phyloP scores from a whole-genome alignment of 2,113 vertebrate genomes.

The Micronisus gabar region DNA sequence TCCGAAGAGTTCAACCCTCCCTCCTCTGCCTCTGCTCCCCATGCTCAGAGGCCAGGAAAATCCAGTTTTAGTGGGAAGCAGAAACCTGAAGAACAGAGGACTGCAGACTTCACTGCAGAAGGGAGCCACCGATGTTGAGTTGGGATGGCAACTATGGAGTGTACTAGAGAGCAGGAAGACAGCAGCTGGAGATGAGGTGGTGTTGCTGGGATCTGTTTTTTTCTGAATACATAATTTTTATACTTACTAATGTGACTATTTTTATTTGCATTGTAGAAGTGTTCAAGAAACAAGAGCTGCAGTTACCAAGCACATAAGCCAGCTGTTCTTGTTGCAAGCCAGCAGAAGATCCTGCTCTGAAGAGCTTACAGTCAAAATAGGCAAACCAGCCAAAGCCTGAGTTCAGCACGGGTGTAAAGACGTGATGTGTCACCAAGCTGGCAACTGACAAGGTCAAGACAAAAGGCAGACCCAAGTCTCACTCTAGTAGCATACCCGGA shows the following conservation, averaged over 20 bases:
- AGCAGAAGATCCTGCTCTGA: neutral
- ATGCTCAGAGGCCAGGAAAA: neutral
- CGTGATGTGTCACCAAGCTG: neutral
- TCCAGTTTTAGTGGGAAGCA: neutral
- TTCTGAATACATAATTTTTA: neutral
- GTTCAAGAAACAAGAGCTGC: neutral
- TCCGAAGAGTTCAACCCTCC: neutral
- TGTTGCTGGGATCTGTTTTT: neutral
- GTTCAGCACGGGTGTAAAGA: neutral
- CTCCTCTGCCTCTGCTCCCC: neutral
- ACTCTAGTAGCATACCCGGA: neutral
- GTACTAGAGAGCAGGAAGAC: neutral
- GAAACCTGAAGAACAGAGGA: neutral
- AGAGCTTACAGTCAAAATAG: neutral
- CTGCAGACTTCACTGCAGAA: neutral
- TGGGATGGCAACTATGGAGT: neutral
- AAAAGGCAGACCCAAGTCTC: neutral
- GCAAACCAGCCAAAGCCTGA: neutral
- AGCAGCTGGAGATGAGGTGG: neutral
- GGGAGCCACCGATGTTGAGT: neutral
- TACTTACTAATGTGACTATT: neutral
- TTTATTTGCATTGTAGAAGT: neutral
- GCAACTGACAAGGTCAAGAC: neutral
- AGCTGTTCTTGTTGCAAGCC: neutral
- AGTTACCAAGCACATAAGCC: neutral